A percentile compares a stretch with the other conserved stretches of the same genome.
Conservation (phyloP, 92 coral and sea anemone genomes). For the Siderastrea radians region DNA sequence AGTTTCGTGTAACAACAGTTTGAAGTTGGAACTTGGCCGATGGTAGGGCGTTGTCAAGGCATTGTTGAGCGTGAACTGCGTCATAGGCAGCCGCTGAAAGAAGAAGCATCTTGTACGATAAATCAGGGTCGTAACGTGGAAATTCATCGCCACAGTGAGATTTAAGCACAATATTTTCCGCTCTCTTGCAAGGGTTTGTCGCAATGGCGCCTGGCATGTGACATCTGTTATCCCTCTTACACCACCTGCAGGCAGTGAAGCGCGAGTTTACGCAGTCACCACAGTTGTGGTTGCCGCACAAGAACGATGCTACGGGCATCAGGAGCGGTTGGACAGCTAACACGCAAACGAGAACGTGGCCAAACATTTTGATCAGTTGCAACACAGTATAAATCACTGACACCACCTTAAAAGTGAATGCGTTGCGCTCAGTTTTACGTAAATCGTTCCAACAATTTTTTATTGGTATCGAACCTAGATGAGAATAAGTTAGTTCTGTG, state of each 20-base stretch:
- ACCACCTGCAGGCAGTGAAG: not conserved
- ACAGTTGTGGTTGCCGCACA: not conserved
- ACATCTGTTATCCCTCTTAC: conserved; percentile 18
- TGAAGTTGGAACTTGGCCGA: conserved; percentile 45
- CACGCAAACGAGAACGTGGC: too few relatives aligned
- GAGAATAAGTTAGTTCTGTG: not conserved
- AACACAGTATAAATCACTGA: too few relatives aligned
- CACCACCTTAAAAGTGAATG: too few relatives aligned
- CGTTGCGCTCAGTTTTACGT: too few relatives aligned
- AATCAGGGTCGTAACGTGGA: conserved; percentile 40
- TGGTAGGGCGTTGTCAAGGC: conserved; percentile 56
- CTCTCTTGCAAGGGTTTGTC: conserved; percentile 54
- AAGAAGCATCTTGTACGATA: conserved; percentile 74
- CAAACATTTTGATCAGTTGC: too few relatives aligned
- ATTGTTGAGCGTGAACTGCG: conserved; percentile 43
- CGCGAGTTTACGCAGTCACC: not conserved
- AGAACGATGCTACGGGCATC: not conserved
- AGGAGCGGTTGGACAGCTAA: not conserved
- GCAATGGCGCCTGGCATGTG: conserved; percentile 44
- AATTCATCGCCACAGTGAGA: not conserved
- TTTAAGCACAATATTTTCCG: conserved; percentile 39
- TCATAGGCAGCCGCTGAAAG: conserved; percentile 69
- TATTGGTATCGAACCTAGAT: too few relatives aligned
- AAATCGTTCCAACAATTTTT: too few relatives aligned
- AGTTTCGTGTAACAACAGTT: conserved; percentile 44